Evolutionary conservation across 2,888 invertebrate species (phyloP).

Genomic region (Leptinotarsa haldemani): DNA sequence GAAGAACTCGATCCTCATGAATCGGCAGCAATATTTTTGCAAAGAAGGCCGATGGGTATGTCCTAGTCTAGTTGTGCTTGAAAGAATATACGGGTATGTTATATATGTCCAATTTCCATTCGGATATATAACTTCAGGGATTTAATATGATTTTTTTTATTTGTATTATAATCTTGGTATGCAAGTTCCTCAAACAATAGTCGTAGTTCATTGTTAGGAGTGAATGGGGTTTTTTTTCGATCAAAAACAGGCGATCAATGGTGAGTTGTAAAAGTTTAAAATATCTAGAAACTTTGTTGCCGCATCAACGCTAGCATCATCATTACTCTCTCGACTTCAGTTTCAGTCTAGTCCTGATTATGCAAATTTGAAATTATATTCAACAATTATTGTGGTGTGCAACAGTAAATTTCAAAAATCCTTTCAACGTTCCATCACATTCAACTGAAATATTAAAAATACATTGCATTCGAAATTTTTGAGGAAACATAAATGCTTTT

Average conservation of each 20-base stretch:
- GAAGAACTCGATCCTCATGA: conserved; percentile 70
- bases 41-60: conserved; percentile 57
- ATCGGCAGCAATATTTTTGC: conserved; percentile 68
- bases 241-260: conserved; percentile 38
- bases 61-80: conserved; percentile 55
- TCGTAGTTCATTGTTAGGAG: conserved; percentile 48
- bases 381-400: too few species aligned
- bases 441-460: too few species aligned
- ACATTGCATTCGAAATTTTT: too few species aligned
- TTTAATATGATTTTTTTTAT: conserved; percentile 54
- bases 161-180: conserved; percentile 60
- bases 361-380: too few species aligned
- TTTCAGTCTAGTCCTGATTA: too few species aligned
- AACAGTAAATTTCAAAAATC: too few species aligned
- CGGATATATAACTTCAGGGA: conserved; percentile 49
- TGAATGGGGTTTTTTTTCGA: conserved; percentile 47
- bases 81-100: conserved; percentile 54
- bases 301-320: neutral
- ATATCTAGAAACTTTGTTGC: neutral
- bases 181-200: conserved; percentile 64
- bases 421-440: too few species aligned
- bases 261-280: conserved; percentile 32
- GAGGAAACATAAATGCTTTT: too few species aligned
- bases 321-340: too few species aligned
- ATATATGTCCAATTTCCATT: conserved; percentile 46